A percentile compares a stretch with the other conserved stretches of the same genome.
Conservation (phyloP, 2,888 invertebrate species). For the Dynastes hyllus region DNA sequence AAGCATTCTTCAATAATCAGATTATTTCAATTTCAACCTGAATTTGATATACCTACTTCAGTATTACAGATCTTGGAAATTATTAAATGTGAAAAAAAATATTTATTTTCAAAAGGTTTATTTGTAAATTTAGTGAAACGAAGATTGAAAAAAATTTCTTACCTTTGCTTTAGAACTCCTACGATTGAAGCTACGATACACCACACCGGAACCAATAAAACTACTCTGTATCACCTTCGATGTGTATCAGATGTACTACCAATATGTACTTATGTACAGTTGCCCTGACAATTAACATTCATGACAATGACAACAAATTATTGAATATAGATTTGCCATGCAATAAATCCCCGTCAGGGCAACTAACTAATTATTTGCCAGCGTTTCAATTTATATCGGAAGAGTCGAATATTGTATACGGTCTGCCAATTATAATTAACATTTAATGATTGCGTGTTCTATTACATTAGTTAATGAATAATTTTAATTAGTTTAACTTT, state of each 20-base stretch:
- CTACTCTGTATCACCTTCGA: slow-evolving; percentile 13
- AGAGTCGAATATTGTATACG: neutral
- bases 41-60: too few relatives aligned
- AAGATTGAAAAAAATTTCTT: neutral
- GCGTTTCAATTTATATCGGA: slow-evolving; percentile 7
- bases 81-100: too few relatives aligned
- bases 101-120: too few relatives aligned
- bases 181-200: neutral
- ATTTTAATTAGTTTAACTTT: neutral
- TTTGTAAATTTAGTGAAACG: too few relatives aligned
- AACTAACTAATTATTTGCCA: slow-evolving; percentile 13
- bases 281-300: slow-evolving; percentile 50
- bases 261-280: slow-evolving; percentile 40
- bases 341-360: neutral
- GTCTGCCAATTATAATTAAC: too few relatives aligned
- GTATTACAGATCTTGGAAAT: too few relatives aligned
- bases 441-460: neutral
- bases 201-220: slow-evolving; percentile 35
- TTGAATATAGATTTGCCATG: slow-evolving; percentile 22
- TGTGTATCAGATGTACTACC: neutral
- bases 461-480: neutral
- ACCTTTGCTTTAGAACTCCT: neutral
- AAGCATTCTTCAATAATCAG: too few relatives aligned
- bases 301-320: slow-evolving; percentile 51
- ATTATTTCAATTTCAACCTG: too few relatives aligned